Percentiles rank a stretch among this genome's conserved stretches.
These are phyloP conservation scores for Cottus gobio DNA, from an alignment of 2,113 vertebrate genomes.

Conservation along the genomic window DNA sequence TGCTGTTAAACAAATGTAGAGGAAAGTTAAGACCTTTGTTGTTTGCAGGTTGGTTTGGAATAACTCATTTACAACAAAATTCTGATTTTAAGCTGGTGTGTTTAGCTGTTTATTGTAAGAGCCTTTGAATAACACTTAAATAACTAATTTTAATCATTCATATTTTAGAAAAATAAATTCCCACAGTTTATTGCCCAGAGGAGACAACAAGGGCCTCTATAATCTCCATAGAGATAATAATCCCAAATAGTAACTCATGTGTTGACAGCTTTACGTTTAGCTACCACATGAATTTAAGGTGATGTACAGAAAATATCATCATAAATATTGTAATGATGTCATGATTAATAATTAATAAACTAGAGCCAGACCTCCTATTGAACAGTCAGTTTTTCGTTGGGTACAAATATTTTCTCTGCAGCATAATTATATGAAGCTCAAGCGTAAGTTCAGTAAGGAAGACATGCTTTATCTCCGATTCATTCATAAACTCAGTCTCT, in stretches of 20 bases:
- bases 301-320: not conserved
- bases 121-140: conserved; percentile 1
- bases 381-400: not conserved
- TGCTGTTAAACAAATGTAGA: conserved; percentile 14
- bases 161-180: conserved; percentile 1
- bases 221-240: conserved; percentile 21
- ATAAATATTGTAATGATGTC: not conserved
- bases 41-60: conserved; percentile 8
- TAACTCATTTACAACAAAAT: conserved; percentile 23
- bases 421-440: not conserved
- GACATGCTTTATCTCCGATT: too few species aligned
- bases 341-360: too few species aligned
- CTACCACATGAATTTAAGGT: not conserved
- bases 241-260: conserved; percentile 15
- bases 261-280: conserved; percentile 32
- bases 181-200: conserved; percentile 38
- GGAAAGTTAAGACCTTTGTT: conserved; percentile 6
- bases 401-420: not conserved
- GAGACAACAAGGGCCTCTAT: conserved; percentile 11
- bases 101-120: not conserved
- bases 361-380: too few species aligned
- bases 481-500: too few species aligned
- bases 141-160: conserved; percentile 1
- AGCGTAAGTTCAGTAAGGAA: too few species aligned
- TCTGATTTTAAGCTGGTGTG: not conserved